These are phyloP conservation scores for Setophaga petechia DNA, from an alignment of 2,113 vertebrate genomes.

Conservation along the genomic window DNA sequence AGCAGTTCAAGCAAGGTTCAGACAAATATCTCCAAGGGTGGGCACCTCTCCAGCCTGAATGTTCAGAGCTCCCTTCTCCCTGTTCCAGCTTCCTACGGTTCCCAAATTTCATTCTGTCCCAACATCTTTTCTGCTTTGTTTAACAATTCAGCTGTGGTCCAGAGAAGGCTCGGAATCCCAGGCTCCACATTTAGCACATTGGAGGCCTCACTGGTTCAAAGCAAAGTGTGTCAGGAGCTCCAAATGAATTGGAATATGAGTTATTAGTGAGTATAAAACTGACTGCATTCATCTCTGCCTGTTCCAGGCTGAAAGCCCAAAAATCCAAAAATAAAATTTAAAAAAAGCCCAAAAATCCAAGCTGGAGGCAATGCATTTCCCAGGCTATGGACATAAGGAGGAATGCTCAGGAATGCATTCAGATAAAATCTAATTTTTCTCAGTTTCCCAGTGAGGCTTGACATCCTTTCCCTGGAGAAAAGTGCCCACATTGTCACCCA, in stretches of 20 bases:
- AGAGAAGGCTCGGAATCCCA: not conserved
- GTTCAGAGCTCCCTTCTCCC: not conserved
- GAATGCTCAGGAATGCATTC: not conserved
- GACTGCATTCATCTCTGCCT: fast-evolving
- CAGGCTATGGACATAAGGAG: not conserved
- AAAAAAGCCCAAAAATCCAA: not conserved
- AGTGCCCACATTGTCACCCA: not conserved
- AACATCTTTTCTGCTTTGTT: constrained; percentile 21
- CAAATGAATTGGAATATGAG: not conserved
- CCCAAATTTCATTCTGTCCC: constrained; percentile 17
- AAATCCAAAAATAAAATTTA: not conserved
- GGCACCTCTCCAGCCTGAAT: constrained; percentile 3
- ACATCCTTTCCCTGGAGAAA: not conserved
- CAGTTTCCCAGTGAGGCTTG: not conserved
- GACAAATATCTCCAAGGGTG: not conserved
- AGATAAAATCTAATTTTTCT: not conserved
- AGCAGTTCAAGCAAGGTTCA: constrained; percentile 23
- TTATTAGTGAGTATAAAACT: not conserved
- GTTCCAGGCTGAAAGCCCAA: not conserved
- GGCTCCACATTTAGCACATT: not conserved
- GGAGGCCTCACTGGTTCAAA: not conserved
- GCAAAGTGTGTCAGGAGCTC: not conserved
- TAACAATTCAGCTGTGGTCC: not conserved
- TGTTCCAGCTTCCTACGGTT: not conserved
- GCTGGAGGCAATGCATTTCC: not conserved